Percentiles rank a stretch among this genome's conserved stretches.
Evolutionary conservation across 2,888 invertebrate species (phyloP).

Genomic region (Eristalis pertinax): DNA sequence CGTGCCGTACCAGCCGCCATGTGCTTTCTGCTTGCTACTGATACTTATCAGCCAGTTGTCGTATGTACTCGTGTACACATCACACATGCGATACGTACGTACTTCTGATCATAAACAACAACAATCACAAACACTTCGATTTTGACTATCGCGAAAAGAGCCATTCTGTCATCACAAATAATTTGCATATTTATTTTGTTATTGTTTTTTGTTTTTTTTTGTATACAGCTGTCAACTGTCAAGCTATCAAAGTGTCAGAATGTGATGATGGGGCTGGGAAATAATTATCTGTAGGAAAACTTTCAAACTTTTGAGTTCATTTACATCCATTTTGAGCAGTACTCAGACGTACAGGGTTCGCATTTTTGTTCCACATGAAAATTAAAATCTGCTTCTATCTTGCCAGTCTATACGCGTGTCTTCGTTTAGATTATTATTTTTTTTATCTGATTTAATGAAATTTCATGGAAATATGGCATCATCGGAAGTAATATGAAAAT

Average conservation of each 20-base stretch:
- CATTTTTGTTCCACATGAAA: no score
- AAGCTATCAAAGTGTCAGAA: background rate
- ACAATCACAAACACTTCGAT: background rate
- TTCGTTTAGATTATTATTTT: background rate
- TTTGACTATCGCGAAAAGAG: background rate
- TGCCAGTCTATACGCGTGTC: background rate
- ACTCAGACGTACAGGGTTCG: no score
- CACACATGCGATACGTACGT: background rate
- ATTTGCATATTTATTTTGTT: background rate
- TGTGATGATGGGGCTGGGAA: background rate
- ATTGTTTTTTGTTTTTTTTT: background rate
- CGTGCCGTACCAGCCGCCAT: constrained; percentile 16
- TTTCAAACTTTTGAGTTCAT: no score
- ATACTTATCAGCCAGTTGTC: background rate
- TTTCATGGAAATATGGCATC: background rate
- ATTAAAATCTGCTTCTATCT: background rate
- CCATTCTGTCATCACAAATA: background rate
- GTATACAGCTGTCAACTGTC: background rate
- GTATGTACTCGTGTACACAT: background rate
- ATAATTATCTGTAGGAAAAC: background rate
- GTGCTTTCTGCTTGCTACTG: constrained; percentile 2
- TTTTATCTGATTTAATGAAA: background rate
- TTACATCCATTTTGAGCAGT: background rate
- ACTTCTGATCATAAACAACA: background rate
- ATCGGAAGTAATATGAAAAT: background rate